Base-by-base conservation (phyloP, 23 tunicate species). In the Styela clava region DNA sequence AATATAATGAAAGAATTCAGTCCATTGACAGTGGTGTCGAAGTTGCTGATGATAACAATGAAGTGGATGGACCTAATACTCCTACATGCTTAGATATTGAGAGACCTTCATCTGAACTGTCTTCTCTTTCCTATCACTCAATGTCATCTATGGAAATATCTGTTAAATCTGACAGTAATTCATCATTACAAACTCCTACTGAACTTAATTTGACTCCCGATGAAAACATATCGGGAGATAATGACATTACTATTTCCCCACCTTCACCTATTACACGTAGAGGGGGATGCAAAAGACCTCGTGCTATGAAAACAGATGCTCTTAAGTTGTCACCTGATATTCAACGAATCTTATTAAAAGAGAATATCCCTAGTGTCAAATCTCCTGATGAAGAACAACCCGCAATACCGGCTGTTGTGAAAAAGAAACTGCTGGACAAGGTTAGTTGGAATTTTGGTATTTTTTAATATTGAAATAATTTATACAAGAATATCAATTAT, bases 251-350 rank as follows among this genome's bases (percentile, higher is more conserved):
- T 67, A 19, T 24, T 67, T 67, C 31, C 71, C 30, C 30, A 24
- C 71, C 71, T 16, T 67, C 71, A 12, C 71, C 71, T 24, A 67
- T 67, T 25, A 67, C 71, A 19, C 30, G 71, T 16, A 67, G 71
- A 67, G 71, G 71, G 22, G 71, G 71, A 67, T 27, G 31, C 32
- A 67, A 67, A 22, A 22, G 71, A 67, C 30, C 30, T 67, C 71
- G 56, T 44, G 56, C 56, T 44, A 7, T 5, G 56, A 7, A 44
- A 7, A 44, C 56, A 7, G 56, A 44, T 44, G 9, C 56, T 44
- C 56, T 44, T 5, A 44, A 44, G 12, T 5, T 44, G 12, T 44
- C 56, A 44, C 56, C 56, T 44, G 56, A 44, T 5, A 44, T 67
- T 27, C 30, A 67, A 1, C 71, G 71, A 67, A 25, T 67, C 16